A percentile compares a stretch with the other conserved stretches of the same genome.
phyloP scores from a whole-genome alignment of 2,797 vertebrate genomes.

The Tenualosa ilisha region DNA sequence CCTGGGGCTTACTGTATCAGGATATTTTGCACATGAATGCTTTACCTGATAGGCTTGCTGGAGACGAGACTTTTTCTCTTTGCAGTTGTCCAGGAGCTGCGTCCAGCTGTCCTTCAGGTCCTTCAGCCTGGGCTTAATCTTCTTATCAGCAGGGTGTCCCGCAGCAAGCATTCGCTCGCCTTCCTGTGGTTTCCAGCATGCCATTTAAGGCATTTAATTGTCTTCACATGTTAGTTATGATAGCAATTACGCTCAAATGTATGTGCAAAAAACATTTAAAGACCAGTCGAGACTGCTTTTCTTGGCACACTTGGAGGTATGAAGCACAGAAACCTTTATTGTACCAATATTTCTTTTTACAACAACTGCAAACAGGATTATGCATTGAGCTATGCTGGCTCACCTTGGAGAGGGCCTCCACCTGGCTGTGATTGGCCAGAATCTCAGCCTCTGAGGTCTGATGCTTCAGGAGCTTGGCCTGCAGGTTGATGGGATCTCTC shows the following conservation, averaged over 20 bases:
- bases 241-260: conserved; percentile 1
- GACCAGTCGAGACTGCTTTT: background rate
- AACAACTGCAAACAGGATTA: conserved; percentile 13
- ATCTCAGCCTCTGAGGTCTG: conserved; percentile 85
- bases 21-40: background rate
- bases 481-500: conserved; percentile 80
- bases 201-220: conserved; percentile 1
- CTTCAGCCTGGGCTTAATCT: conserved; percentile 73
- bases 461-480: conserved; percentile 82
- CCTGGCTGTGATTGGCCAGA: conserved; percentile 71
- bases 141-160: conserved; percentile 65
- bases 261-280: background rate
- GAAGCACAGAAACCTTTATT: background rate
- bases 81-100: conserved; percentile 76
- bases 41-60: conserved; percentile 82
- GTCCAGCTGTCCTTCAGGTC: conserved; percentile 83
- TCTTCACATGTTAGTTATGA: conserved; percentile 3
- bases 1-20: background rate
- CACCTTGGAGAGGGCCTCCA: conserved; percentile 76
- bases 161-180: conserved; percentile 77
- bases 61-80: conserved; percentile 76
- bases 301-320: background rate
- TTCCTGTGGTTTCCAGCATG: conserved; percentile 68
- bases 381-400: background rate
- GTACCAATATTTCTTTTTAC: background rate